These are phyloP conservation scores for Phaonia tiefii DNA, from an alignment of 2,888 invertebrate species.

Conservation along the genomic window DNA sequence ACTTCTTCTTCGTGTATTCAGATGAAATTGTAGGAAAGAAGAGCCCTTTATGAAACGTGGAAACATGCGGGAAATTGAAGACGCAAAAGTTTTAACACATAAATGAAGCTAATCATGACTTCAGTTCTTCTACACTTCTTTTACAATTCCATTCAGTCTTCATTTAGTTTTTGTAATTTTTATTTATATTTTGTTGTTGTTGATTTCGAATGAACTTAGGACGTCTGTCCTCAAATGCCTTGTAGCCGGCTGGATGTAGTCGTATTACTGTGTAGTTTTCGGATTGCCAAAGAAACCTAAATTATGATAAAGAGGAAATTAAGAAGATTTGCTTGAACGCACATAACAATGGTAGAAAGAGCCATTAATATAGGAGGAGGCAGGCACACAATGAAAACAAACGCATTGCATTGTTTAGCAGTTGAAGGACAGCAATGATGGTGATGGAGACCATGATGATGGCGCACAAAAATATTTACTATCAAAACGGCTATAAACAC, in stretches of 20 bases:
- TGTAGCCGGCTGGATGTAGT: not conserved
- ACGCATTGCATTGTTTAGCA: conserved; percentile 44
- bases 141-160: not conserved
- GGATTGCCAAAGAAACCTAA: conserved; percentile 45
- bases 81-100: conserved; percentile 3
- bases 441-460: conserved; percentile 20
- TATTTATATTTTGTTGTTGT: not conserved
- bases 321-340: conserved; percentile 65
- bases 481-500: too few relatives aligned
- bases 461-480: too few relatives aligned
- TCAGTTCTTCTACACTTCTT: not conserved
- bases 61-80: not conserved
- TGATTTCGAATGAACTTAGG: not conserved
- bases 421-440: not conserved
- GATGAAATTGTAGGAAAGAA: not conserved
- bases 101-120: conserved; percentile 50
- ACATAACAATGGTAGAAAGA: conserved; percentile 46
- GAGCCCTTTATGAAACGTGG: not conserved
- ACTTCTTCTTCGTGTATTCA: conserved; percentile 8
- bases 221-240: not conserved
- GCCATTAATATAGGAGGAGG: conserved; percentile 18
- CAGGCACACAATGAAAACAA: conserved; percentile 28
- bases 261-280: not conserved
- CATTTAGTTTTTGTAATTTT: conserved; percentile 1
- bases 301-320: conserved; percentile 64